These are phyloP conservation scores for Sebastes oblongus DNA, from an alignment of 2,797 vertebrate genomes.

Conservation along the genomic window DNA sequence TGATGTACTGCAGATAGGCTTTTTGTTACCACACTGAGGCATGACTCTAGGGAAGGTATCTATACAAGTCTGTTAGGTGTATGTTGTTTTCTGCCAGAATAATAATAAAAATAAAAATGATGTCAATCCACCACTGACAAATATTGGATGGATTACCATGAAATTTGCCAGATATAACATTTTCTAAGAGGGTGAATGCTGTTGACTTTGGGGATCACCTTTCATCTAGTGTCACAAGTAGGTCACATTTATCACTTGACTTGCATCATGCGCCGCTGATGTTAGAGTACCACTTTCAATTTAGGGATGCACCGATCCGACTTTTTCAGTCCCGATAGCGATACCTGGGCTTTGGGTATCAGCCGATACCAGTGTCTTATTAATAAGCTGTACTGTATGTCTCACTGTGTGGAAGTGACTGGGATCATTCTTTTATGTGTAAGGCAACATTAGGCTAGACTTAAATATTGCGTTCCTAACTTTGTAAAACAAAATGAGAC, in stretches of 20 bases:
- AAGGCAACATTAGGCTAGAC: no score
- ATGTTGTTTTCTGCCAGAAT: not conserved
- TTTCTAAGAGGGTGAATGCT: not conserved
- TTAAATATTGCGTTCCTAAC: no score
- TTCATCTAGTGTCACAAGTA: not conserved
- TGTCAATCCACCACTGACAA: not conserved
- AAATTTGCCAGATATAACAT: not conserved
- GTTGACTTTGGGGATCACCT: not conserved
- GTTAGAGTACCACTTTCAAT: not conserved
- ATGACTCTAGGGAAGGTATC: not conserved
- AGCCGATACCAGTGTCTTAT: no score
- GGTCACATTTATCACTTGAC: not conserved
- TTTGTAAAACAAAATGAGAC: no score
- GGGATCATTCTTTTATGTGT: no score
- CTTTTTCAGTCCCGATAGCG: no score
- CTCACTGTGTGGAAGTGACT: no score
- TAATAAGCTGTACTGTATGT: no score
- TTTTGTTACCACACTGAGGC: not conserved
- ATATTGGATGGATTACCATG: not conserved
- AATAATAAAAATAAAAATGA: not conserved
- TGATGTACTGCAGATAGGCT: not conserved
- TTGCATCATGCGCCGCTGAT: not conserved
- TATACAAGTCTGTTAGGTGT: not conserved
- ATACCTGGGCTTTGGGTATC: no score
- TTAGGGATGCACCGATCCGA: no score